These are phyloP conservation scores for Drosophila stalkeri DNA, from an alignment of 2,888 invertebrate genomes.

Conservation along the genomic window DNA sequence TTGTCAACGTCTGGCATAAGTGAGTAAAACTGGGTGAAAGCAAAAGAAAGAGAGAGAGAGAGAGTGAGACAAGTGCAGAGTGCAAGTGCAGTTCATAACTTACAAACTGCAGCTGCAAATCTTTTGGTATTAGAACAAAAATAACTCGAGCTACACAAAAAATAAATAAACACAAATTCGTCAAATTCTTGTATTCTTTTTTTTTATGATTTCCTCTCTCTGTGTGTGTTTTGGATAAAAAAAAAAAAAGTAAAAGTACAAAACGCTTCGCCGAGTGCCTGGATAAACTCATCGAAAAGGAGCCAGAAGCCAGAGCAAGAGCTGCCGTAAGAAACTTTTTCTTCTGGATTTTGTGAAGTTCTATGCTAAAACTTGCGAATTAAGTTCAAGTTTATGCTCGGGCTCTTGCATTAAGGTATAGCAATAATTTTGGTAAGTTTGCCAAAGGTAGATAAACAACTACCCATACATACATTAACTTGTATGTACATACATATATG, in stretches of 20 bases:
- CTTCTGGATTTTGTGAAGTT: constrained; percentile 43
- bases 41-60: not conserved
- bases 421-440: constrained; percentile 1
- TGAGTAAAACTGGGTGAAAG: too few species aligned
- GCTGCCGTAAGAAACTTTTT: constrained; percentile 35
- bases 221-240: constrained; percentile 2
- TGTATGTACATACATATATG: too few species aligned
- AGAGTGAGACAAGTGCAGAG: constrained; percentile 11
- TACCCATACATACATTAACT: not conserved
- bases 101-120: constrained; percentile 71
- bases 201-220: not conserved
- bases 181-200: constrained; percentile 15
- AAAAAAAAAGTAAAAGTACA: not conserved
- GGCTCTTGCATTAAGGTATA: constrained; percentile 16
- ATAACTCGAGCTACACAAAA: constrained; percentile 12
- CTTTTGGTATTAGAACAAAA: constrained; percentile 65
- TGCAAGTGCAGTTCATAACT: constrained; percentile 61
- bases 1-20: constrained; percentile 51
- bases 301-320: not conserved
- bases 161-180: not conserved
- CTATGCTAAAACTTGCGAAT: constrained; percentile 42
- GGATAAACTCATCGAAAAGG: constrained; percentile 15
- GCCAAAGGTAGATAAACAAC: constrained; percentile 1
- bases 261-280: not conserved
- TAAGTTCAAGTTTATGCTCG: constrained; percentile 25